A percentile compares a stretch with the other conserved stretches of the same genome.
phyloP scores from a whole-genome alignment of 2,113 vertebrate genomes.

The Ardeotis arabs region DNA sequence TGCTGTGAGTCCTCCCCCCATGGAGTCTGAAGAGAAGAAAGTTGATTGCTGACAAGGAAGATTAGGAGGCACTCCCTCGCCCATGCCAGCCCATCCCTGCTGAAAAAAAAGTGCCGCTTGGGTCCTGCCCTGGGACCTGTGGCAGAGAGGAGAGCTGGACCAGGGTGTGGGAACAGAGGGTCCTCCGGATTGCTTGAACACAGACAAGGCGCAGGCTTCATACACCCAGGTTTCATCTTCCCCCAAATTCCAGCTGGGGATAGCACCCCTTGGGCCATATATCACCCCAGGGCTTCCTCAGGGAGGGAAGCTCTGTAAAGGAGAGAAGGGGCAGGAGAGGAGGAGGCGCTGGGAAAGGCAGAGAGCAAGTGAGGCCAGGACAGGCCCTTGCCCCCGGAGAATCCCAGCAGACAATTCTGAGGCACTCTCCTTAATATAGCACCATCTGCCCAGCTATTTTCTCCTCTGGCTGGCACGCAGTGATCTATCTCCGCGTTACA shows the following conservation, averaged over 20 bases:
- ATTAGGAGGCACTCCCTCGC: constrained; percentile 25
- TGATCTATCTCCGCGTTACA: constrained; percentile 47
- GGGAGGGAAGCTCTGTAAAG: not conserved
- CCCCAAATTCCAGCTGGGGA: not conserved
- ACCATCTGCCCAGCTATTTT: constrained; percentile 59
- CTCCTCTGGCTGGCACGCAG: constrained; percentile 10
- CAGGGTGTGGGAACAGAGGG: not conserved
- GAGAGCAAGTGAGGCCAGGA: constrained; percentile 62
- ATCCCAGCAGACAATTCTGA: constrained; percentile 55
- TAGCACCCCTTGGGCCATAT: not conserved
- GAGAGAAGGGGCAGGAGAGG: not conserved
- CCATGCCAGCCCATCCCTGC: not conserved
- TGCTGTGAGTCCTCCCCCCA: constrained; percentile 16
- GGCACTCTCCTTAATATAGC: constrained; percentile 58
- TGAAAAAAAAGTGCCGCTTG: not conserved
- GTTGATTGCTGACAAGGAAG: constrained; percentile 24
- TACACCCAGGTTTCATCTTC: not conserved
- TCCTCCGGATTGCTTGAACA: not conserved
- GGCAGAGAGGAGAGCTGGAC: not conserved
- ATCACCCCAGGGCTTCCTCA: not conserved
- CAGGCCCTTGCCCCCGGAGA: not conserved
- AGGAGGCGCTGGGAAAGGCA: not conserved
- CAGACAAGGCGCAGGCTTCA: not conserved
- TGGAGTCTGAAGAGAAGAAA: not conserved
- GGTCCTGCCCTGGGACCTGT: not conserved